Base-by-base conservation (phyloP, 1,140 invertebrate species). In the Venustaconcha ellipsiformis region DNA sequence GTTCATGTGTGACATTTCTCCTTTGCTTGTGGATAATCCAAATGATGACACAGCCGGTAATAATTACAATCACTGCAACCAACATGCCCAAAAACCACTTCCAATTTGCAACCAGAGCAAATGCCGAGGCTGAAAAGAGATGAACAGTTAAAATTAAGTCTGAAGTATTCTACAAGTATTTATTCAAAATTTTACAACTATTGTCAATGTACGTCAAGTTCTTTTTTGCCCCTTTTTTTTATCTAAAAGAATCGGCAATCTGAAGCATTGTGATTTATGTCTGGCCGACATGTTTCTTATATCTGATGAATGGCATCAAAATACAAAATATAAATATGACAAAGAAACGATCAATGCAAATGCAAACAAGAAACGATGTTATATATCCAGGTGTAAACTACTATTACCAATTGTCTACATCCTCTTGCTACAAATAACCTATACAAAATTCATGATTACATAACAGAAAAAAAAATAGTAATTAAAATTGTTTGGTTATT, bases 11-110 rank as follows among this genome's bases (percentile, higher is more conserved):
- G 37, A 74, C 63, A 20, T 67, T 64, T 37, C 67, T 74, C 37
- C 72, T 78, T 3, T 64, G 26, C 20, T 74, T 72, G 59, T 82
- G 76, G 26, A 79, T 58, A 23, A 74, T 67, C 66, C 98, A 94
- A 89, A 96, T 98, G 26, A 99, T 95, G 71, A 99, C 93, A 82
- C 98, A 95, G 72, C 99, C 92, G 78, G 97, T 92, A 15, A 99
- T 93, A 48, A 99, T 92, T 89, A 99, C 94, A 37, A 96, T 94
- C 77, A 99, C 94, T 11, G 97, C 96, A 80, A 99, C 88, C 93
- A 99, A 95, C 94, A 99, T 96, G 71, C 94, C 96, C 87, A 99
- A 96, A 88, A 99, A 97, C 97, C 97, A 99, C 37, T 95, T 96
- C 78, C 96, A 95, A 71, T 95, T 96, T 0, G 95, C 95, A 71